Evolutionary conservation across 2,113 vertebrate species (phyloP).

Genomic region (Chaetura pelagica): DNA sequence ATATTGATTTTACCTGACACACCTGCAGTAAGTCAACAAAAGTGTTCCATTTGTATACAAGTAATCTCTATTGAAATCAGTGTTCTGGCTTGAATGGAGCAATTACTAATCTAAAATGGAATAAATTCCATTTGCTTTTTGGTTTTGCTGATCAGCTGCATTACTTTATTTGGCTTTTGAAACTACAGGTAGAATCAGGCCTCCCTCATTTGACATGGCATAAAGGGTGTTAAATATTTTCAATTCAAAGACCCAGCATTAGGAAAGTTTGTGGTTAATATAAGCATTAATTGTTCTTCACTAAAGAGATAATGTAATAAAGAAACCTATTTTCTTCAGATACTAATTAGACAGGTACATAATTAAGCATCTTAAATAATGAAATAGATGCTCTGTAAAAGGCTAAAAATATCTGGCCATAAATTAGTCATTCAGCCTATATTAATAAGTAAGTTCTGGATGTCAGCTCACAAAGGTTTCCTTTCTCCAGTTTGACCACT

Average conservation of each 20-base stretch:
- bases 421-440: conserved; percentile 76
- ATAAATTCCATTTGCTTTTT: not conserved
- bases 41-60: not conserved
- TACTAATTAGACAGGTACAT: conserved; percentile 74
- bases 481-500: conserved; percentile 41
- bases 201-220: not conserved
- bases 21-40: not conserved
- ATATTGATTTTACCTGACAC: conserved; percentile 9
- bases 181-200: not conserved
- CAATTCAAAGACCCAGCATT: not conserved
- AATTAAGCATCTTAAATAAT: conserved; percentile 75
- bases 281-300: not conserved
- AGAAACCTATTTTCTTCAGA: conserved; percentile 66
- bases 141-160: not conserved
- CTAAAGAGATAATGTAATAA: conserved; percentile 36
- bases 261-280: not conserved
- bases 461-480: conserved; percentile 41
- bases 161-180: not conserved
- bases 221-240: not conserved
- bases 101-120: not conserved
- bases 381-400: conserved; percentile 64
- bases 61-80: not conserved
- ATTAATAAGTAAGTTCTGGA: conserved; percentile 74
- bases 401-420: conserved; percentile 73
- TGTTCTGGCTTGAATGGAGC: not conserved